These are phyloP conservation scores for Tapirus indicus DNA, from an alignment of 2,797 vertebrate species.

Conservation along the genomic window DNA sequence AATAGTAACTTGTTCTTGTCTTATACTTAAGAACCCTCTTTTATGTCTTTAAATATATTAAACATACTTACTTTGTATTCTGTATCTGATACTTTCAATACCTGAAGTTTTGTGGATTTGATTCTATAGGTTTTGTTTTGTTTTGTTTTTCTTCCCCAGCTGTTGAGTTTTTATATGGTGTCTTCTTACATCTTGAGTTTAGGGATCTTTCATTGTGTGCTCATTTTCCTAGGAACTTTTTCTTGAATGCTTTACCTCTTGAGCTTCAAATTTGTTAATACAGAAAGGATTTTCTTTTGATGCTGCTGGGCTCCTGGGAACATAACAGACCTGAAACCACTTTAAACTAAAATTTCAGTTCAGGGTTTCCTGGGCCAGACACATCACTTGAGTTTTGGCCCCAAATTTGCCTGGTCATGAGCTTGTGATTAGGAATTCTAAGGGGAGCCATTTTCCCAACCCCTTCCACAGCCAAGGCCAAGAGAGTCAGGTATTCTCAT, in stretches of 20 bases:
- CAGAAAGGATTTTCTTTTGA: background rate
- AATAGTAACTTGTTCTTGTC: background rate
- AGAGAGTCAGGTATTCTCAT: background rate
- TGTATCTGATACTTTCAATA: background rate
- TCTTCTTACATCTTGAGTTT: background rate
- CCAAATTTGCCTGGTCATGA: background rate
- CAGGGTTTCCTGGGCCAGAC: background rate
- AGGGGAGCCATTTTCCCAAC: background rate
- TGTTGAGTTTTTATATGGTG: background rate
- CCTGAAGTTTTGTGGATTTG: background rate
- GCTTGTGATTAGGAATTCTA: background rate
- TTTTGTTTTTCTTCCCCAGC: rapidly evolving
- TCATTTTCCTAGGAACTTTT: background rate
- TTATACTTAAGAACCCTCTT: background rate
- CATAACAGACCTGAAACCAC: background rate
- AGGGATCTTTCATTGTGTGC: background rate
- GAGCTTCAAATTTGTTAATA: background rate
- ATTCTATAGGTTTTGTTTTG: background rate
- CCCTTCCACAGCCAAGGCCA: background rate
- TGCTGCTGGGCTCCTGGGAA: background rate
- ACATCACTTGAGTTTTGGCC: background rate
- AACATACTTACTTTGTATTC: background rate
- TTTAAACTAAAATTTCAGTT: background rate
- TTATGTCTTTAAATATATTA: background rate
- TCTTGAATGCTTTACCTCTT: background rate